Percentiles rank a stretch among this genome's conserved stretches.
Evolutionary conservation across 2,888 invertebrate genomes (phyloP).

Genomic region (Tridacna crocea): DNA sequence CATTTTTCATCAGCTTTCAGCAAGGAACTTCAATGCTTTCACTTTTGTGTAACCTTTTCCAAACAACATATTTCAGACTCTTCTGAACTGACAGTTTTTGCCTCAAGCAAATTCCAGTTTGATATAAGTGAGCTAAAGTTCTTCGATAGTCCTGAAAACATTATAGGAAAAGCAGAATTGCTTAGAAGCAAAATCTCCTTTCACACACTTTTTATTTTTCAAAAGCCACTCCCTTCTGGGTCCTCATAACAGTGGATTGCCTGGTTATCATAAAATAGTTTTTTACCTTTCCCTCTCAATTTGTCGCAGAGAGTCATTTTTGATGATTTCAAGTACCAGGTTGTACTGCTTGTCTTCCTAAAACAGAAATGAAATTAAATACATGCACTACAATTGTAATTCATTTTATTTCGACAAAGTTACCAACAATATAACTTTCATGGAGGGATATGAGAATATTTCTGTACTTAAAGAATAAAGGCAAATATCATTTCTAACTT

Average conservation of each 20-base stretch:
- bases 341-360: constrained; percentile 87
- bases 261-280: neutral
- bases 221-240: neutral
- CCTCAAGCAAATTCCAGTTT: too few species aligned
- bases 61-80: too few species aligned
- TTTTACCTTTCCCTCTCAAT: constrained; percentile 88
- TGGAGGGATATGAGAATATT: neutral
- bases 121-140: neutral
- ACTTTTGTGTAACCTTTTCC: too few species aligned
- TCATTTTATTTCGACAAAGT: neutral
- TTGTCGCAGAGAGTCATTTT: constrained; percentile 90
- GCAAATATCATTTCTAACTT: neutral
- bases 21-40: too few species aligned
- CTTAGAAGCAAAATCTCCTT: neutral
- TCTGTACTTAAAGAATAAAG: neutral
- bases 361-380: neutral
- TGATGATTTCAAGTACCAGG: constrained; percentile 90
- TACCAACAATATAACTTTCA: neutral
- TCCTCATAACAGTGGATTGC: too few species aligned
- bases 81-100: too few species aligned
- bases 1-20: too few species aligned
- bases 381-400: neutral
- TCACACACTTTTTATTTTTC: neutral
- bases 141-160: neutral
- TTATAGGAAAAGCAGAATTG: neutral